Evolutionary conservation across 2,888 invertebrate genomes (phyloP), one percentile per base, ranked within the genome.

Genomic region (Drosophila pullipes): DNA sequence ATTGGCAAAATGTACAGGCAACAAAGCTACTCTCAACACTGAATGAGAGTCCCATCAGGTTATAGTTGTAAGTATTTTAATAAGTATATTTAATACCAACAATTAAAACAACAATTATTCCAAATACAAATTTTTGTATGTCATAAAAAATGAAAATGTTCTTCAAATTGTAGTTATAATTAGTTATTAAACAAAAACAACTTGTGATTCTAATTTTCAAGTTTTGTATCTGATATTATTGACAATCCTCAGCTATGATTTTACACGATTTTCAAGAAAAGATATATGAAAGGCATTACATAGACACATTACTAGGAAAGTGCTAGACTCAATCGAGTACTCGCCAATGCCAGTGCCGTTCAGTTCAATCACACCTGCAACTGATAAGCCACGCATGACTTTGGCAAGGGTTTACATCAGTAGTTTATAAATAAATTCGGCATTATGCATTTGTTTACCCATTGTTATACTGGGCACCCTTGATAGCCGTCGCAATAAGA

Each of bases 331-430:
- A 57, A 78, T 52, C 11, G 35, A 37, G 64, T 82, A 84, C 76
- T 59, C 83, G 50, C 54, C 28, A 54, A 4, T 41, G 58, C n/a
- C n/a, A n/a, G n/a, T n/a, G 10, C n/a, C 7, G 4, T 7, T 22
- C 13, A 22, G 7, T 22, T 5, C 22, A 33, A 22, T 49, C 35
- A 25, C 63, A 76, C 66, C 81, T 69, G n/a, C 39, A 35, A 31
- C 13, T 72, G 77, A 74, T 66, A 76, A 79, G 79, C 74, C 68
- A 63, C 41, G 67, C 64, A 25, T 41, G 66, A 44, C 70, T 67
- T 69, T 28, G 52, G 33, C 25, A 33, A 10, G 28, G n/a, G 73
- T 67, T 81, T 79, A 69, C 81, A 79, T 79, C 82, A 81, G 79
- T 47, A 16, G 31, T 81, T 69, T 79, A 79, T 69, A 81, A 81